These are phyloP conservation scores for Coelogynopora nodosa DNA, from an alignment of 2,888 invertebrate genomes.

Conservation along the genomic window DNA sequence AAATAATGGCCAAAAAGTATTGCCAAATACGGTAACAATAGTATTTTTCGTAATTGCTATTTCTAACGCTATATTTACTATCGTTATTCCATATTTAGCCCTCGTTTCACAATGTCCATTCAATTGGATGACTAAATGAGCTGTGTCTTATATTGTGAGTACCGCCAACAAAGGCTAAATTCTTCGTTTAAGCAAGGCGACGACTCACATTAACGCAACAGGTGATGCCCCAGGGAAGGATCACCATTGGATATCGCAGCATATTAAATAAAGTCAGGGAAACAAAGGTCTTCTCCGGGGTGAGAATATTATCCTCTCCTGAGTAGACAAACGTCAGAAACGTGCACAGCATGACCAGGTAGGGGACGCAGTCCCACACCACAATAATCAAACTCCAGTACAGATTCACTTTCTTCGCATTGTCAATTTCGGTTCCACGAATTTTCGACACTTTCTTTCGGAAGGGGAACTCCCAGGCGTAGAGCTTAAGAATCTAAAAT, in stretches of 20 bases:
- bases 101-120: too few relatives aligned
- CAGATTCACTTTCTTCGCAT: conserved; percentile 54
- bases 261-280: conserved; percentile 52
- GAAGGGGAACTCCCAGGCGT: conserved; percentile 65
- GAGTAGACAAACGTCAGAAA: background rate
- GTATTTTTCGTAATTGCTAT: too few relatives aligned
- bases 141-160: too few relatives aligned
- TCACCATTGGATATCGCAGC: conserved; percentile 47
- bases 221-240: conserved; percentile 35
- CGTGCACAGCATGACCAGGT: conserved; percentile 57
- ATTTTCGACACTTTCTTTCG: conserved; percentile 58
- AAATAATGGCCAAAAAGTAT: too few relatives aligned
- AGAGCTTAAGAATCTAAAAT: conserved; percentile 63
- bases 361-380: conserved; percentile 21
- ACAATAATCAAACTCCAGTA: conserved; percentile 8
- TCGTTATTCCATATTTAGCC: too few relatives aligned
- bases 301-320: conserved; percentile 42
- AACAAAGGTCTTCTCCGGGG: conserved; percentile 52
- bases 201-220: conserved; percentile 47
- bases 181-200: too few relatives aligned
- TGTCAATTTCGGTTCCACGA: conserved; percentile 55
- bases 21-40: too few relatives aligned
- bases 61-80: too few relatives aligned
- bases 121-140: too few relatives aligned
- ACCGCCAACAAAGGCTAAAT: too few relatives aligned